Evolutionary conservation across 2,113 vertebrate genomes (phyloP).

Genomic region (Nanorana parkeri): DNA sequence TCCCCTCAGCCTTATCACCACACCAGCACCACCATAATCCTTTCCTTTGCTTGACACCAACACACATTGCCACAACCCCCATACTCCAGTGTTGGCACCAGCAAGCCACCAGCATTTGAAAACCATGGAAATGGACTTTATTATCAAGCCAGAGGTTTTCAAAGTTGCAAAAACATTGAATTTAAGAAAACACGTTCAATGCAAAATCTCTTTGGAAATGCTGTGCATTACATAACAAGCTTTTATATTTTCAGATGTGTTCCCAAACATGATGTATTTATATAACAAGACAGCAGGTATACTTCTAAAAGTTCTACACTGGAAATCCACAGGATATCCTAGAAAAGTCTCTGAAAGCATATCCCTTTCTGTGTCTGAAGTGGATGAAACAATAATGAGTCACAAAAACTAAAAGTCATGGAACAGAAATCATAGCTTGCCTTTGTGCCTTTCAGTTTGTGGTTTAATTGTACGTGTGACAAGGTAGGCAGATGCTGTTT

Average conservation of each 20-base stretch:
- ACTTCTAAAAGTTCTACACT: not conserved
- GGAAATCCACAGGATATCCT: not conserved
- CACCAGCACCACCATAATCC: too few relatives aligned
- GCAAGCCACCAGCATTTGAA: too few relatives aligned
- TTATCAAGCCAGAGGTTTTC: too few relatives aligned
- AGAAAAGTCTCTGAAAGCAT: not conserved
- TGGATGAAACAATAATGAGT: not conserved
- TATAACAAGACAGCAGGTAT: not conserved
- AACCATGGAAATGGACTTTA: too few relatives aligned
- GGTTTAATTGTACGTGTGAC: too few relatives aligned
- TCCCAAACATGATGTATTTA: slow-evolving; percentile 4
- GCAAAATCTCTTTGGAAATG: not conserved
- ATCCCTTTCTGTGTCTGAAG: not conserved
- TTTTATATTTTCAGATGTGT: not conserved
- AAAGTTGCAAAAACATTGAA: too few relatives aligned
- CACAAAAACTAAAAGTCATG: not conserved
- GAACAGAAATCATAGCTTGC: not conserved
- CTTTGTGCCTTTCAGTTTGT: not conserved
- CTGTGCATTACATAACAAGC: not conserved
- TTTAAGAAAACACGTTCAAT: too few relatives aligned
- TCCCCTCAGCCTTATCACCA: too few relatives aligned
- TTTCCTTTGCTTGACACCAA: too few relatives aligned
- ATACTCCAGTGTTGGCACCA: too few relatives aligned
- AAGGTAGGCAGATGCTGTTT: too few relatives aligned
- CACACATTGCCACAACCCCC: too few relatives aligned